Conservation (phyloP, 2,797 vertebrate genomes). For the Anas georgica region DNA sequence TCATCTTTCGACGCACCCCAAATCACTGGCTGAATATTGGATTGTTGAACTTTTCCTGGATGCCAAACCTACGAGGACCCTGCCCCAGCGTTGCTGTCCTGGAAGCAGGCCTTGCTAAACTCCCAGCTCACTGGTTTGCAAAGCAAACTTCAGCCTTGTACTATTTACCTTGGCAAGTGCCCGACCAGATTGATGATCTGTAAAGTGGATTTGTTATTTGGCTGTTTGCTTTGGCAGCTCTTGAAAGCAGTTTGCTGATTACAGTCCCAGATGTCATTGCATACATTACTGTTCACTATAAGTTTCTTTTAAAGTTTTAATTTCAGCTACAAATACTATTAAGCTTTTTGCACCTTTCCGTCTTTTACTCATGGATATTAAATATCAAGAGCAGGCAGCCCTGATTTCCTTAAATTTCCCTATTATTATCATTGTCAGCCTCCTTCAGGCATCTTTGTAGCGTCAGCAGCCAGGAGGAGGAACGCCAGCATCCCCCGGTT, state of each 20-base stretch:
- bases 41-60: not conserved
- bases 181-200: conserved; percentile 95
- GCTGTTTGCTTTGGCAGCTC: conserved; percentile 98
- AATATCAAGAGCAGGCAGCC: conserved; percentile 66
- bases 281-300: conserved; percentile 82
- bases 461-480: not conserved
- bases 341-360: conserved; percentile 80
- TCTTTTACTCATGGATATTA: conserved; percentile 66
- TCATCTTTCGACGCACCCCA: not conserved
- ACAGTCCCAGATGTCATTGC: conserved; percentile 97
- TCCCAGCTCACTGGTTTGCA: conserved; percentile 84
- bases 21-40: not conserved
- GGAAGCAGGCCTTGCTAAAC: conserved; percentile 76
- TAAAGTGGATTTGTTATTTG: conserved; percentile 99
- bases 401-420: conserved; percentile 29
- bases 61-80: conserved; percentile 43
- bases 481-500: not conserved
- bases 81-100: conserved; percentile 65
- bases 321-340: conserved; percentile 81
- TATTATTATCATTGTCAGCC: not conserved
- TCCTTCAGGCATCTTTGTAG: not conserved
- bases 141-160: conserved; percentile 89
- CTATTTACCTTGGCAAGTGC: conserved; percentile 96
- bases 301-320: conserved; percentile 83
- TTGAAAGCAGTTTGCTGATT: conserved; percentile 97